Percentiles rank a stretch among this genome's conserved stretches.
Evolutionary conservation across 2,797 vertebrate genomes (phyloP).

Genomic region (Anabacerthia variegaticeps): DNA sequence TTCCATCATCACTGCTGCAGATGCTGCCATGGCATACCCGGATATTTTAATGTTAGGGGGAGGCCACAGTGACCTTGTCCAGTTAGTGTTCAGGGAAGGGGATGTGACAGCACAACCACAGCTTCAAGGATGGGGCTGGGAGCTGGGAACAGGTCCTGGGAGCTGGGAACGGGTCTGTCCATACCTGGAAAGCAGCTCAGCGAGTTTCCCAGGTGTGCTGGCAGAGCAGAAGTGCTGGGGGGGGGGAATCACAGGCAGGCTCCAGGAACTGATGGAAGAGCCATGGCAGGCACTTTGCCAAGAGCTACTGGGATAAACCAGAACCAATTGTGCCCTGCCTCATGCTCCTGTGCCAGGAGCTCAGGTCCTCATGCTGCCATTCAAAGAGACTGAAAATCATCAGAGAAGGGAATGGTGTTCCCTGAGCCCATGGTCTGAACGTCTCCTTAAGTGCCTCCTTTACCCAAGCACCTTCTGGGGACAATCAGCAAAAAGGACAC

Average conservation of each 20-base stretch:
- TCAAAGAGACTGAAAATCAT: neutral
- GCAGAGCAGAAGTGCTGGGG: neutral
- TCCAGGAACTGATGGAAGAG: neutral
- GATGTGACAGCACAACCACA: neutral
- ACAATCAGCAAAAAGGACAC: neutral
- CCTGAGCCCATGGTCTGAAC: rapidly evolving
- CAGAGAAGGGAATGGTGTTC: neutral
- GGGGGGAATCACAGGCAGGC: neutral
- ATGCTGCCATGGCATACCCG: neutral
- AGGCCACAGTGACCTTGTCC: neutral
- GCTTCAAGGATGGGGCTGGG: neutral
- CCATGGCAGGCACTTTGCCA: neutral
- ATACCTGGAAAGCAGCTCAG: neutral
- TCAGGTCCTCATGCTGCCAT: neutral
- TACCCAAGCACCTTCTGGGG: neutral
- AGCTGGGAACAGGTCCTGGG: neutral
- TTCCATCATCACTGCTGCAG: neutral
- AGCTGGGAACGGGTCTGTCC: neutral
- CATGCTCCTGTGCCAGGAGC: rapidly evolving
- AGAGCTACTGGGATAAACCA: neutral
- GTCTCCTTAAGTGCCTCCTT: neutral
- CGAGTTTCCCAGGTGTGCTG: neutral
- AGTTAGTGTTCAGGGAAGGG: neutral
- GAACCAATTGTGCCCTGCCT: neutral
- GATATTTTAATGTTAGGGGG: neutral